Conservation (phyloP, 2,888 invertebrate genomes). For the Drosophila longiperda region DNA sequence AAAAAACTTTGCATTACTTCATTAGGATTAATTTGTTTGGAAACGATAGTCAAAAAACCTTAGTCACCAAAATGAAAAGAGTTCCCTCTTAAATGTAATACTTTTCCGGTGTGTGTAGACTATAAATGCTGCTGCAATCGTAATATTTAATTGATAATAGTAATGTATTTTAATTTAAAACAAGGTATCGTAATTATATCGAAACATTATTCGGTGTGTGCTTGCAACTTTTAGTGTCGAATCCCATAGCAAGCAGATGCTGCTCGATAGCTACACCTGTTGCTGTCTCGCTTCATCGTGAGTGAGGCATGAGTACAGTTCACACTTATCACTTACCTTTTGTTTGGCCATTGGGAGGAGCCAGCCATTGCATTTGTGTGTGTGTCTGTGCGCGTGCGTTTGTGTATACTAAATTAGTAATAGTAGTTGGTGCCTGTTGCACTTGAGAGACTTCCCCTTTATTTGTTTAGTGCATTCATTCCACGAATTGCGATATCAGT, state of each 20-base stretch:
- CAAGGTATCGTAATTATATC: neutral
- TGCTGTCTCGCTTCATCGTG: conserved; percentile 15
- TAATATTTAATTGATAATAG: neutral
- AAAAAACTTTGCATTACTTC: too few relatives aligned
- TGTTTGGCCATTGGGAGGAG: conserved; percentile 14
- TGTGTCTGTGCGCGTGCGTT: neutral
- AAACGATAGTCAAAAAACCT: too few relatives aligned
- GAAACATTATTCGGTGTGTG: neutral
- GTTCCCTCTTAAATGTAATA: too few relatives aligned
- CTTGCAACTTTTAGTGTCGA: neutral
- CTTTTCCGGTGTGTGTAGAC: neutral
- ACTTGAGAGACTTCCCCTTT: conserved; percentile 19
- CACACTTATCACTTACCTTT: conserved; percentile 31
- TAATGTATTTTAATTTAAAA: neutral
- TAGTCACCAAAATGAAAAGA: too few relatives aligned
- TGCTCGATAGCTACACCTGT: conserved; percentile 17
- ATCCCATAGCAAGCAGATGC: conserved; percentile 26
- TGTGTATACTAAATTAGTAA: neutral
- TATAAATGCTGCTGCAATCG: neutral
- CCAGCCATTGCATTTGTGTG: neutral
- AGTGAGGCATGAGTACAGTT: neutral
- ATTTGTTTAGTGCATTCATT: conserved; percentile 39
- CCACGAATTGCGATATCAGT: conserved; percentile 42
- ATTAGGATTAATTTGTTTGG: too few relatives aligned
- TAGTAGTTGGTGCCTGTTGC: conserved; percentile 2